Conservation (phyloP, 2,113 vertebrate genomes). For the Catharus fuscescens region DNA sequence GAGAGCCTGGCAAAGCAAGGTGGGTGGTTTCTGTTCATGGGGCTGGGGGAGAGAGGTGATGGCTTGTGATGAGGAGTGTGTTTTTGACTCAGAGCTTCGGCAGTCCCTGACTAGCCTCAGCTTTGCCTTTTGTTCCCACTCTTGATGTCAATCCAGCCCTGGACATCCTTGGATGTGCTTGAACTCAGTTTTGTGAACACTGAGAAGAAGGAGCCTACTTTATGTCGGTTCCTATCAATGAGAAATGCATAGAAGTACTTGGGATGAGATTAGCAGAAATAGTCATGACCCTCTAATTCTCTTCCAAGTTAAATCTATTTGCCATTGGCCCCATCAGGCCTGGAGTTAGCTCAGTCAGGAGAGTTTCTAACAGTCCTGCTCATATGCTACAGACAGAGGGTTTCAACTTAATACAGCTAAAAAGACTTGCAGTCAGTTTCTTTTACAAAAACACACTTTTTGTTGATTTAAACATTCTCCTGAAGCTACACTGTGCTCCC, state of each 20-base stretch:
- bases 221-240: neutral
- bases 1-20: neutral
- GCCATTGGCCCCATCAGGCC: neutral
- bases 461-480: conserved; percentile 52
- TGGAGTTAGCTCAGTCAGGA: neutral
- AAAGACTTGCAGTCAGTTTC: neutral
- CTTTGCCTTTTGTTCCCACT: neutral
- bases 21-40: neutral
- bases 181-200: neutral
- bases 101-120: neutral
- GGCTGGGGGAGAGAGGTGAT: neutral
- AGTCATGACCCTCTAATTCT: neutral
- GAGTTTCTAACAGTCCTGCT: neutral
- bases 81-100: neutral
- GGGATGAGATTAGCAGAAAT: conserved; percentile 7
- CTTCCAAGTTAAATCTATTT: neutral
- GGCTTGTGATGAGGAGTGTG: fast-evolving
- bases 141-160: neutral
- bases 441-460: conserved; percentile 41
- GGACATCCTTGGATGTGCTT: neutral
- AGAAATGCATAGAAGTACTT: neutral
- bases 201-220: neutral
- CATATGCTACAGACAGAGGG: neutral
- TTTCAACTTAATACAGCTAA: neutral
- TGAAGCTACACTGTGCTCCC: conserved; percentile 28